Base-by-base conservation (phyloP, 2,888 invertebrate species). In the Labia minor region DNA sequence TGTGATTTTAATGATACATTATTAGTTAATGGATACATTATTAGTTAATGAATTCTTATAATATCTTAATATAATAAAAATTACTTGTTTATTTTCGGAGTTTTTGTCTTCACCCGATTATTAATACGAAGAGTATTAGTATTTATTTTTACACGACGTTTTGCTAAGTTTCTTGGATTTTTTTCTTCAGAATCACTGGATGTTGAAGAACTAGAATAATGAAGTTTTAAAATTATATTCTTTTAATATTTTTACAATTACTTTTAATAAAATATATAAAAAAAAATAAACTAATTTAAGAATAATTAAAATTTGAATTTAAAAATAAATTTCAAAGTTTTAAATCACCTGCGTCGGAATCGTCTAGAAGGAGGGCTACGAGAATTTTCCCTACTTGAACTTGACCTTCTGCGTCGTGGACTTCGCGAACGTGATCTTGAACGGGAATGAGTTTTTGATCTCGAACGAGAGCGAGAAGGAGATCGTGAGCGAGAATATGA, bases 401-500 rank as follows among this genome's bases (percentile, higher is more conserved):
- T 66, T 18, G 69, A 68, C 20, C 69, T 71, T 65, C 63, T 68
- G 61, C 69, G 72, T 68, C 68, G 37, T 0, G 65, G 67, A 1
- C 73, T 73, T 61, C 71, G 68, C 8, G 74, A 73, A 21, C 75
- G 71, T n/a, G 77, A 77, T 62, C 75, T 71, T 19, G 77, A 77
- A 65, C 73, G 73, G 8, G 75, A 75, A 10, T 71, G 68, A 26
- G 4, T 26, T 8, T 8, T 26, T 11, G 73, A 73, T 20, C 71
- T 65, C 16, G 70, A 71, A 16, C 72, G 68, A 64, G 74, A 74
- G 49, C 73, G 71, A 14, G 75, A 76, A 33, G 73, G 71, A 20
- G 70, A 70, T 73, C 83, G 19, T 82, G 81, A 73, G 73, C 78
- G 37, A 21, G 71, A 70, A 19, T 70, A 70, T 68, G 75, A 73